phyloP scores from a whole-genome alignment of 1,140 invertebrate species.

The Drosophila arizonae region DNA sequence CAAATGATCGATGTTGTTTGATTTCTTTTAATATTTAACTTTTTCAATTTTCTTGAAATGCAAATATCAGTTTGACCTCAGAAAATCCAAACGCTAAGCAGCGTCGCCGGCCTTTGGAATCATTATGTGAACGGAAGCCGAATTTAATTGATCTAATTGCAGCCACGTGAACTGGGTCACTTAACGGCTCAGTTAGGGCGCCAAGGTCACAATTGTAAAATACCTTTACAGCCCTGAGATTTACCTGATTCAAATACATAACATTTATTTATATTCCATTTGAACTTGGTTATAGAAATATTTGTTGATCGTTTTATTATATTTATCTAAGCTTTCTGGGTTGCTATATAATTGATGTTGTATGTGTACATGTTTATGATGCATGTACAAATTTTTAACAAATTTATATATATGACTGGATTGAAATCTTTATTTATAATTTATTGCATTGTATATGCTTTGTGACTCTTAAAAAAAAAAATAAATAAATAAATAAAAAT shows the following conservation, averaged over 20 bases:
- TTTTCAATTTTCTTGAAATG: conserved; percentile 34
- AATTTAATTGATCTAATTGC: conserved; percentile 63
- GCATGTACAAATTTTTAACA: too few relatives aligned
- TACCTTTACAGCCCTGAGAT: conserved; percentile 2
- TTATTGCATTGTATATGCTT: too few relatives aligned
- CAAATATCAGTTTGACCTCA: conserved; percentile 38
- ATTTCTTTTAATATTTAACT: conserved; percentile 4
- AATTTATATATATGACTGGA: too few relatives aligned
- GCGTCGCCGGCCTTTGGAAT: conserved; percentile 19
- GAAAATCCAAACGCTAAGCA: conserved; percentile 17
- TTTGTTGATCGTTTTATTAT: too few relatives aligned
- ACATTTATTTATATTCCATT: neutral
- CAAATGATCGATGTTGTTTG: conserved; percentile 8
- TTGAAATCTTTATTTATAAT: too few relatives aligned
- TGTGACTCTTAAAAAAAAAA: too few relatives aligned
- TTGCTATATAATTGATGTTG: too few relatives aligned
- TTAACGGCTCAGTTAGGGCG: conserved; percentile 12
- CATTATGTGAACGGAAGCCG: conserved; percentile 39
- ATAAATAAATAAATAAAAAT: too few relatives aligned
- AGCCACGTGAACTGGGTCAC: conserved; percentile 53
- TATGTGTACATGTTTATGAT: too few relatives aligned
- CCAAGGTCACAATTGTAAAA: conserved; percentile 42
- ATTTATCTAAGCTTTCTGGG: too few relatives aligned
- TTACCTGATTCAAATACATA: neutral
- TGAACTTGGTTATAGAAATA: neutral